These are phyloP conservation scores for Pseudachorutes palmiensis DNA, from an alignment of 1,140 invertebrate genomes.

Conservation along the genomic window DNA sequence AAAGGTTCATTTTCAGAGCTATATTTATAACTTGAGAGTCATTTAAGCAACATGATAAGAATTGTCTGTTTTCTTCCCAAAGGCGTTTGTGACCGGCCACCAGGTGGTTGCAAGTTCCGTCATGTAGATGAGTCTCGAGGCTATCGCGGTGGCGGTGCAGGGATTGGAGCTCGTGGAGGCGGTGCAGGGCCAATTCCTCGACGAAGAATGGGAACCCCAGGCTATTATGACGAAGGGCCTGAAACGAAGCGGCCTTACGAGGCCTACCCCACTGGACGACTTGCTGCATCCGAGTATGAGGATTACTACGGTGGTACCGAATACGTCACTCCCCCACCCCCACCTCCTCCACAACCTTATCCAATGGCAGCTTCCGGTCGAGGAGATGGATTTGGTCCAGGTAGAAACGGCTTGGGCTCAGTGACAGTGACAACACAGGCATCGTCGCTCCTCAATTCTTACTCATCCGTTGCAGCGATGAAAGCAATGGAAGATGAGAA, in stretches of 20 bases:
- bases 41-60: too few relatives aligned
- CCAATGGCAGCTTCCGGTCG: not conserved
- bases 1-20: too few relatives aligned
- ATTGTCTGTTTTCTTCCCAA: too few relatives aligned
- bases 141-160: not conserved
- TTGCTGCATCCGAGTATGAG: constrained; percentile 15
- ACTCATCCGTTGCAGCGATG: constrained; percentile 31
- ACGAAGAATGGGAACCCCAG: constrained; percentile 22
- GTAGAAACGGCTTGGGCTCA: not conserved
- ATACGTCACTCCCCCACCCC: constrained; percentile 14
- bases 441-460: not conserved
- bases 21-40: too few relatives aligned
- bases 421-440: not conserved
- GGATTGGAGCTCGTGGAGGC: constrained; percentile 7
- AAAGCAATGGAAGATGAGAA: constrained; percentile 64
- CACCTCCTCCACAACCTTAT: constrained; percentile 13
- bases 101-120: constrained; percentile 44
- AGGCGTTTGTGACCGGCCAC: constrained; percentile 56
- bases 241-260: constrained; percentile 29
- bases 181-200: constrained; percentile 11
- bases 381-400: not conserved
- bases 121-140: constrained; percentile 1
- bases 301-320: constrained; percentile 14
- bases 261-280: not conserved
- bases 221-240: constrained; percentile 32